phyloP scores from a whole-genome alignment of 2,113 vertebrate genomes.

The Plestiodon gilberti region DNA sequence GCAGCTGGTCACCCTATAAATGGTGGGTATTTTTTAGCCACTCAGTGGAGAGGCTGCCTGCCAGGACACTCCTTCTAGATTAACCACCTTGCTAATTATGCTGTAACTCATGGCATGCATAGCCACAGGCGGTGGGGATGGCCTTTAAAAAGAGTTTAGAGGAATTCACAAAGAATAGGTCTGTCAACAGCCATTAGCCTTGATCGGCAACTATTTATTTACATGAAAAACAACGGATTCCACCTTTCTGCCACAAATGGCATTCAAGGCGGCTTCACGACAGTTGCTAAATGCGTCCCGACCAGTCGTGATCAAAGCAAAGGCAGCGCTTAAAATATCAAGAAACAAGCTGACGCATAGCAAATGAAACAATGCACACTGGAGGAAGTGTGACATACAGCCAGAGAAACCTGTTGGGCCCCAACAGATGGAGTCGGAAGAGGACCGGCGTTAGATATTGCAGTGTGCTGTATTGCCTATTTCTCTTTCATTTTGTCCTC shows the following conservation, averaged over 20 bases:
- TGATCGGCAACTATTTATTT: not conserved
- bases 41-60: not conserved
- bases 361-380: not conserved
- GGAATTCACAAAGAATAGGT: not conserved
- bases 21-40: not conserved
- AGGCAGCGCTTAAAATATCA: not conserved
- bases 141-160: not conserved
- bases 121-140: not conserved
- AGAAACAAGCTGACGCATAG: not conserved
- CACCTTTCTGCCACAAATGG: not conserved
- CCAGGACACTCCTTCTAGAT: not conserved
- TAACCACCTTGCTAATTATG: not conserved
- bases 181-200: not conserved
- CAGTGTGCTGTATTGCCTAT: conserved; percentile 36
- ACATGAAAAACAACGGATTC: not conserved
- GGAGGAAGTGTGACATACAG: not conserved
- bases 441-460: not conserved
- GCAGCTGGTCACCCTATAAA: not conserved
- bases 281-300: not conserved
- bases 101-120: not conserved
- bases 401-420: not conserved
- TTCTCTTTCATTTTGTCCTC: conserved; percentile 25
- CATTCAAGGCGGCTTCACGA: not conserved
- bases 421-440: not conserved
- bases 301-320: not conserved